Conservation (phyloP, 2,888 invertebrate genomes). For the Noctua janthe region DNA sequence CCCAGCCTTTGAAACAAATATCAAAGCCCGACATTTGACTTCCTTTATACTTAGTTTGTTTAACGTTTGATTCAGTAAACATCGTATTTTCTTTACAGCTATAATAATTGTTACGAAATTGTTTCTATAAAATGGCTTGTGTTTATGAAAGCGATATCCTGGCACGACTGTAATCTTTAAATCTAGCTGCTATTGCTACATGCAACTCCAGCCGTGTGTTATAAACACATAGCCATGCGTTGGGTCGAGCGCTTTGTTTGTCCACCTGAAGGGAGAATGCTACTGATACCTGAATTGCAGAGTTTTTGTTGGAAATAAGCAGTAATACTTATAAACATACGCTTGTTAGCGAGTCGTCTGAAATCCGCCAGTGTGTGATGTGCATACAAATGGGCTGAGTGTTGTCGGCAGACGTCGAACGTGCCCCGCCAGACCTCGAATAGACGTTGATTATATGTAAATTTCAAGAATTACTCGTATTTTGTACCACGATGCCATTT, state of each 20-base stretch:
- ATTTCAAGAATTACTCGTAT: slow-evolving; percentile 71
- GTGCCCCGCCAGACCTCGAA: slow-evolving; percentile 67
- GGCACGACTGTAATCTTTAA: slow-evolving; percentile 39
- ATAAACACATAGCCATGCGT: not conserved
- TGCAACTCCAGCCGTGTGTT: slow-evolving; percentile 24
- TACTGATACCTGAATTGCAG: slow-evolving; percentile 28
- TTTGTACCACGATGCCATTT: slow-evolving; percentile 54
- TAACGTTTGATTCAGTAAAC: slow-evolving; percentile 49
- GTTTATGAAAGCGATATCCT: slow-evolving; percentile 49
- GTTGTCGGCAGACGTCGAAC: slow-evolving; percentile 64
- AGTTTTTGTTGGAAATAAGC: slow-evolving; percentile 41
- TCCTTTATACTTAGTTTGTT: slow-evolving; percentile 41
- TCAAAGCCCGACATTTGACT: slow-evolving; percentile 53
- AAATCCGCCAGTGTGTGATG: slow-evolving; percentile 62
- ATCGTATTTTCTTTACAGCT: slow-evolving; percentile 28
- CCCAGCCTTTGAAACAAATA: slow-evolving; percentile 56
- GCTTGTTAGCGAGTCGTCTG: slow-evolving; percentile 63
- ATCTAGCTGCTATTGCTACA: slow-evolving; percentile 52
- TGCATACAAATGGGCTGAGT: slow-evolving; percentile 68
- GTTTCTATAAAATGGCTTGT: slow-evolving; percentile 45
- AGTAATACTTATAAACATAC: slow-evolving; percentile 56
- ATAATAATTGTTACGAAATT: slow-evolving; percentile 49
- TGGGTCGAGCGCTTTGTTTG: slow-evolving; percentile 40
- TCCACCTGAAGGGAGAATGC: slow-evolving; percentile 8
- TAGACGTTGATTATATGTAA: slow-evolving; percentile 74